These are phyloP conservation scores for Botia almorhae DNA, from an alignment of 2,797 vertebrate species.

Conservation along the genomic window DNA sequence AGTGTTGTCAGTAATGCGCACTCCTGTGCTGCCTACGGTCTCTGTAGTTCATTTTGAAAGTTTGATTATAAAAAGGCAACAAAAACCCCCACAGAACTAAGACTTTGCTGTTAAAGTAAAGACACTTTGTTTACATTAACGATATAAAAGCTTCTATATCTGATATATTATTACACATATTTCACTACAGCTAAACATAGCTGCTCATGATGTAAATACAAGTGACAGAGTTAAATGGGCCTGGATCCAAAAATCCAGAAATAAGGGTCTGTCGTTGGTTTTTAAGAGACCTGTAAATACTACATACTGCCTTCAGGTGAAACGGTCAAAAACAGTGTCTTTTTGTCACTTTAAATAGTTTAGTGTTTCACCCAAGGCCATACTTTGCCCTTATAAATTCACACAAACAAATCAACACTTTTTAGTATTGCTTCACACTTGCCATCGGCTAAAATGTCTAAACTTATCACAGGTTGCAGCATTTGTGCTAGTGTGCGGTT, in stretches of 20 bases:
- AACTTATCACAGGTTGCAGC: constrained; percentile 11
- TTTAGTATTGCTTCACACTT: constrained; percentile 35
- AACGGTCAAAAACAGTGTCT: constrained; percentile 57
- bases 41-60: not conserved
- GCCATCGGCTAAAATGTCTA: constrained; percentile 24
- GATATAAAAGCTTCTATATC: not conserved
- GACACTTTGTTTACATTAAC: not conserved
- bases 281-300: not conserved
- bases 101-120: not conserved
- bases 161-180: not conserved
- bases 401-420: constrained; percentile 42
- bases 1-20: not conserved
- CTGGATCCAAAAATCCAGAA: too few relatives aligned
- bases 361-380: constrained; percentile 43
- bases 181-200: too few relatives aligned
- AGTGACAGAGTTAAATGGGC: too few relatives aligned
- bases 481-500: constrained; percentile 1
- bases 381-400: constrained; percentile 33
- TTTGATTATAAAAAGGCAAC: not conserved
- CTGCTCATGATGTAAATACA: too few relatives aligned
- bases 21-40: not conserved
- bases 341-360: constrained; percentile 44
- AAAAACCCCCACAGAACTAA: not conserved
- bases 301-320: not conserved
- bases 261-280: too few relatives aligned